Evolutionary conservation across 2,797 vertebrate species (phyloP), one percentile per base, ranked within the genome.

Genomic region (Huso huso): DNA sequence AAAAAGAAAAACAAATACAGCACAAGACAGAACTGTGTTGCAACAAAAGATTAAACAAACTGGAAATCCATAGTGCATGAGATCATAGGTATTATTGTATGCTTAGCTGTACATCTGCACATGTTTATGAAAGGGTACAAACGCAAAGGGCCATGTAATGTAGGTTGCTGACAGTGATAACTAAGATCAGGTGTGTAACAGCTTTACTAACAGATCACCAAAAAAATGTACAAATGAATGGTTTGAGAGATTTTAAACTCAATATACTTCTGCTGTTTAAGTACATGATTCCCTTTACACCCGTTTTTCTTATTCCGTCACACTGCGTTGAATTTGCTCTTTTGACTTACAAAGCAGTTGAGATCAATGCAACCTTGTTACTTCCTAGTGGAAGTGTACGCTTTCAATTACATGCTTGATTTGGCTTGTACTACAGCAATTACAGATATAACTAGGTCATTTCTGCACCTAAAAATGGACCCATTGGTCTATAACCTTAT

Each of bases 351-450:
- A 76, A 82, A 84, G 77, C 71, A 70, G 61, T 70, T 72, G 71
- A 74, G 70, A 66, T 74, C 77, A 74, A 70, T 74, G 37, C 50
- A 15, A 75, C 8, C 68, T 71, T 50, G 71, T 77, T 73, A 74
- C 64, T 68, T 78, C 51, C 70, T 58, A 49, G 74, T 80, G 80
- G 78, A 70, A 83, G 74, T 72, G 81, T 86, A 86, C 83, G 76
- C 86, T 91, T 93, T 92, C 86, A 93, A 87, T 90, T 87, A 86
- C 86, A 82, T 76, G 84, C 86, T 89, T 88, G 86, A 82, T 83
- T 89, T 86, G 77, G 75, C 85, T 85, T 89, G 78, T 80, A 84
- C 82, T 78, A 81, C 77, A 86, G 83, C 80, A 86, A 86, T 92
- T 87, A 87, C 76, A 76, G 74, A 75, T 74, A 78, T 86, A 90